phyloP scores from a whole-genome alignment of 2,797 vertebrate genomes.

The Xerus rutilus region DNA sequence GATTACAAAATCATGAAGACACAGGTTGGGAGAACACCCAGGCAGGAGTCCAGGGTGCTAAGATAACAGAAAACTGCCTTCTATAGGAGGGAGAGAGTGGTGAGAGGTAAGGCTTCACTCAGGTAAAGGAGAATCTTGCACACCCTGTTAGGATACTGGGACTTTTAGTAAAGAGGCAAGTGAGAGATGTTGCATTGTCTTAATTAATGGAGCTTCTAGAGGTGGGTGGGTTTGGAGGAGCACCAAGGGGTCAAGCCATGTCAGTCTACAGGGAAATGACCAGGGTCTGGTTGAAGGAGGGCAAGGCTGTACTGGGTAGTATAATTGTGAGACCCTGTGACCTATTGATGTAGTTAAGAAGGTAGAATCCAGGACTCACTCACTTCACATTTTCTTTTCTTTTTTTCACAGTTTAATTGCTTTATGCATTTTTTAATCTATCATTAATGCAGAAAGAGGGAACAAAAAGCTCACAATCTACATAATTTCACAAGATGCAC shows the following conservation, averaged over 20 bases:
- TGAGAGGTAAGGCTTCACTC: background rate
- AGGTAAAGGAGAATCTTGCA: background rate
- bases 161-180: background rate
- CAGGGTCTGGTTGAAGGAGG: background rate
- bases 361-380: background rate
- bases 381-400: background rate
- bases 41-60: background rate
- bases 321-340: background rate
- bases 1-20: background rate
- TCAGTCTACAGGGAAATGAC: background rate
- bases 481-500: constrained; percentile 71
- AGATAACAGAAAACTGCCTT: background rate
- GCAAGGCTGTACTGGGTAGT: background rate
- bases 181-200: background rate
- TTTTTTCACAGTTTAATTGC: constrained; percentile 48
- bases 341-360: background rate
- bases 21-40: background rate
- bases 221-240: background rate
- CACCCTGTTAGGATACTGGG: accelerated
- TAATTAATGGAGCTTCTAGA: background rate
- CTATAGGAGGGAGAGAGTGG: accelerated
- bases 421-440: constrained; percentile 76
- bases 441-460: constrained; percentile 59
- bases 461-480: constrained; percentile 70
- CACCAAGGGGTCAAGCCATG: accelerated